Base-by-base conservation (phyloP, 2,888 invertebrate species). In the Xanthia icteritia region DNA sequence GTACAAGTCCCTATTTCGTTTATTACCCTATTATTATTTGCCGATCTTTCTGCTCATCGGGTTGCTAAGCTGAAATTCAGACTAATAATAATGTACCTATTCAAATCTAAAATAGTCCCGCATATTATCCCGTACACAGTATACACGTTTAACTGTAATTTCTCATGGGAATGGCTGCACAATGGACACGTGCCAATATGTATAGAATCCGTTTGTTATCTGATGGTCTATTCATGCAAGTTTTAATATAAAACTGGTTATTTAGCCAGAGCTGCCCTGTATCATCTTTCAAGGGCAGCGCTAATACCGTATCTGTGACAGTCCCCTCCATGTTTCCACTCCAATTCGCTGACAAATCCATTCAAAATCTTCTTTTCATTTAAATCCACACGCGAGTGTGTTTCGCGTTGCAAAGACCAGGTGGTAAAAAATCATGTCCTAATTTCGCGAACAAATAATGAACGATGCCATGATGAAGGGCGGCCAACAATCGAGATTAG, bases 261-360 rank as follows among this genome's bases (percentile, higher is more conserved):
- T 20, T 51, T 23, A 42, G 51, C 13, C 51, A 17, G 63, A 68
- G 56, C 76, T 82, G 82, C 76, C 67, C 13, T 17, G 27, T 5
- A 23, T 2, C 58, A 81, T 64, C 64, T 60, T 48, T 58, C 27
- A 68, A 58, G 64, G 51, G 9, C 63, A 63, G 9, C 17, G 4
- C 51, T 56, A 56, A 63, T 61, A 45, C 42, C 0, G 15, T 60
- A n/a, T 48, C 45, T 73, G 70, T 79, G 13, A n/a, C 9, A 51
- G 13, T 42, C 51, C 82, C 64, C 82, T 64, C 17, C 48, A 48
- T 36, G 20, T 64, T 82, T 64, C 68, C 15, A 54, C 54, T 74
- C 51, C 20, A 45, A 63, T 82, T 64, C 31, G 9, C 27, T 5
- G 27, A 76, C 4, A 31, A 76, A 54, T 58, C 36, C 5, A 64